Base-by-base conservation (phyloP, 2,888 invertebrate species). In the Sialis fuliginosa region DNA sequence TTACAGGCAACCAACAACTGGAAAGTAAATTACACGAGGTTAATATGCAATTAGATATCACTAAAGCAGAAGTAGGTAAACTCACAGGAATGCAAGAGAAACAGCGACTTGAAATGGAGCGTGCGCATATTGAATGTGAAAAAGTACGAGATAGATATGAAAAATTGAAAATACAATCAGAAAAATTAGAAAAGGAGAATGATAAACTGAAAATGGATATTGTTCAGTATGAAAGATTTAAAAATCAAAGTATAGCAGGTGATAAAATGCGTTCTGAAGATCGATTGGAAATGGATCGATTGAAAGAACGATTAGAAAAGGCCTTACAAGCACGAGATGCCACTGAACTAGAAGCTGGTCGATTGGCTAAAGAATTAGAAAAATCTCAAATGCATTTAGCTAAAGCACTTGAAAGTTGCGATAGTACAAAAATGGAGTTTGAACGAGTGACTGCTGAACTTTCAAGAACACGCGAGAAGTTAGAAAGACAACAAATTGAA, bases 81-180 rank as follows among this genome's bases (percentile, higher is more conserved):
- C 68, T 81, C 13, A 72, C 77, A 52, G 75, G 76, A 39, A 74
- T 75, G 39, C 81, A 89, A 62, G 89, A 89, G 55, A 84, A 86
- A 59, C 83, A 85, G 61, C 73, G 86, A 39, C 69, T 74, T 52
- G 87, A 89, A 57, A 70, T 87, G 56, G 90, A 87, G 63, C 73
- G 88, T 42, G 81, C 88, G 54, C 81, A 86, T 58, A 87, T 90
- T 61, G 90, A 90, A 66, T 81, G 86, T 56, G 90, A 90, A 61
- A 90, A 90, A 68, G 77, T 88, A 52, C 75, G 86, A 55, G 90
- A 90, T 57, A 74, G 87, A 52, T 81, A 87, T 61, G 90, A 90
- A 60, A 87, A 88, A 66, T 67, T 88, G n/a, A 81, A 81, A 57
- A 62, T 75, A 48, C 76, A 78, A 52, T 71, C 77, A 46, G 82